Evolutionary conservation across 2,888 invertebrate species (phyloP), one percentile per base, ranked within the genome.

Genomic region (Horisme vitalbata): DNA sequence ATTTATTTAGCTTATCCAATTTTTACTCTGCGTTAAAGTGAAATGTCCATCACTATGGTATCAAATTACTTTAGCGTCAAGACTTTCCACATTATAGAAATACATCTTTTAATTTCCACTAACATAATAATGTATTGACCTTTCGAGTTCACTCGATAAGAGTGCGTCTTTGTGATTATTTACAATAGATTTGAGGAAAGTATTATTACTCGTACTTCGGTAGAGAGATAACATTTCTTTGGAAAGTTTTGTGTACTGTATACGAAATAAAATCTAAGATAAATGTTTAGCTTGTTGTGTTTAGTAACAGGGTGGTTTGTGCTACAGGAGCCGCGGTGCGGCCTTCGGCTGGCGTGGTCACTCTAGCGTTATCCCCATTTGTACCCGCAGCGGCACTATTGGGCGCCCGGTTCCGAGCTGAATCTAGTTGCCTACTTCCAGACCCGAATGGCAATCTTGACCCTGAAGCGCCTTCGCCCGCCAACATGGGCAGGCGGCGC

Each of bases 401-500:
- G 90, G 94, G 94, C 82, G 94, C 94, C 82, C 92, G 94, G 88
- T 94, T 94, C 91, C 93, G 94, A 81, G 93, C 94, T 92, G 93
- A 93, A 91, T 93, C 93, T 92, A 93, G 93, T 91, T 93, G 93
- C 91, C 93, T 93, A 91, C 92, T 94, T 92, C 91, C 92, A 94
- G 95, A 95, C 92, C 92, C 94, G 66, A 95, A 95, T 86, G 95
- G 94, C 91, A 92, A 93, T 76, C 94, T 95, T 86, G 95, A 95
- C 81, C 92, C 93, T 27, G 94, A 95, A 88, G 93, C 94, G 65
- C 94, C 94, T 51, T 95, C 95, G 63, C 94, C 95, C 66, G 94
- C 95, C 71, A 97, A 97, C 91, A 97, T 97, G 91, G 97, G 96
- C 65, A 91, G 98, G 62, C 92, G 98, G 72, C 93, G 98, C 71